Conservation (phyloP, 2,113 vertebrate genomes). For the Chaetops frenatus region DNA sequence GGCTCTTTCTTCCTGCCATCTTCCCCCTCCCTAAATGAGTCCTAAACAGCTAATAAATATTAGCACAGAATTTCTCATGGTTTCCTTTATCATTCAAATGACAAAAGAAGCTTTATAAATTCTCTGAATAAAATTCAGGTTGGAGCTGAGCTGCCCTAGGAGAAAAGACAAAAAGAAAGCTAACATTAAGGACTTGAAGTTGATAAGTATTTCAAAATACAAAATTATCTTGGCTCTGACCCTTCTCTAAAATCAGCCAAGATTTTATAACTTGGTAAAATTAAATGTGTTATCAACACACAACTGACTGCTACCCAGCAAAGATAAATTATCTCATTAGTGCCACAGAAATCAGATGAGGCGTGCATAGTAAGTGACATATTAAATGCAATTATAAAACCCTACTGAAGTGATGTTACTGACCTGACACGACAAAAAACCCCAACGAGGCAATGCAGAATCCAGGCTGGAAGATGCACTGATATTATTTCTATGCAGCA, state of each 20-base stretch:
- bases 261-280: slow-evolving; percentile 19
- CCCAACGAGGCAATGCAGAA: neutral
- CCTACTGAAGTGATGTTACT: slow-evolving; percentile 45
- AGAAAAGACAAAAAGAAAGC: neutral
- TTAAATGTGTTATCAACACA: slow-evolving; percentile 34
- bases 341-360: slow-evolving; percentile 47
- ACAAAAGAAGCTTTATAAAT: neutral
- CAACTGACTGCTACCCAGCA: slow-evolving; percentile 27
- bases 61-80: neutral
- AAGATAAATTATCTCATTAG: slow-evolving; percentile 55
- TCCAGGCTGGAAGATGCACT: neutral
- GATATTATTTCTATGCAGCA: neutral
- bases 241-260: neutral
- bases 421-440: slow-evolving; percentile 27
- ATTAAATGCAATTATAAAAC: slow-evolving; percentile 60
- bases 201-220: slow-evolving; percentile 1
- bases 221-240: neutral
- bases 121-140: neutral
- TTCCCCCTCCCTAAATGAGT: neutral
- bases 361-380: slow-evolving; percentile 38
- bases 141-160: neutral
- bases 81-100: neutral
- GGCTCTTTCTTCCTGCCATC: neutral
- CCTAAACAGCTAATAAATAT: neutral
- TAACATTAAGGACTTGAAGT: neutral